A percentile compares a stretch with the other conserved stretches of the same genome.
phyloP scores from a whole-genome alignment of 2,888 invertebrate species.

The Caenorhabditis parvicauda region DNA sequence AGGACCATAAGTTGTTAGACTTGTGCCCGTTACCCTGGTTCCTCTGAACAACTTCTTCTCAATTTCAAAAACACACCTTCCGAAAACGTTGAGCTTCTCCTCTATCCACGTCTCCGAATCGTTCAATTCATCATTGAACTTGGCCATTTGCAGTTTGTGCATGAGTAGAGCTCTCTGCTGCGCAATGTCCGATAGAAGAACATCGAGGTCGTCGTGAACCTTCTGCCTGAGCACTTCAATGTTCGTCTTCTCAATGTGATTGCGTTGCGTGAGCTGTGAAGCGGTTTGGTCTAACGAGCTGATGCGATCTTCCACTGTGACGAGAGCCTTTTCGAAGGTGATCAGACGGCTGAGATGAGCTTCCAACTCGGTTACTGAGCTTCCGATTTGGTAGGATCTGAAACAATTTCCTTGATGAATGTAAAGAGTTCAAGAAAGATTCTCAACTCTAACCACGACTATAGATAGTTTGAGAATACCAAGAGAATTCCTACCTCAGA shows the following conservation, averaged over 20 bases:
- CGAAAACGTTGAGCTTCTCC: constrained; percentile 63
- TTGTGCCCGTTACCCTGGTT: too few species aligned
- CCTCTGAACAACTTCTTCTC: too few species aligned
- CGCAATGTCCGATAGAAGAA: constrained; percentile 71
- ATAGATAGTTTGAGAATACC: too few species aligned
- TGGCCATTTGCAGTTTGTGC: constrained; percentile 79
- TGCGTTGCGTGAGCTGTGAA: constrained; percentile 76
- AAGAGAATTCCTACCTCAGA: constrained; percentile 26
- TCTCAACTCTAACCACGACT: too few species aligned
- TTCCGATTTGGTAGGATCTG: constrained; percentile 40
- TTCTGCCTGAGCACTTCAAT: constrained; percentile 43
- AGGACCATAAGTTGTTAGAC: too few species aligned
- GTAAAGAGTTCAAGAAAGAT: too few species aligned
- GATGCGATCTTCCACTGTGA: constrained; percentile 62
- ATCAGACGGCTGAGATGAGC: constrained; percentile 87
- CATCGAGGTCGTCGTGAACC: constrained; percentile 45
- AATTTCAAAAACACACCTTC: too few species aligned
- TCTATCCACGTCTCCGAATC: constrained; percentile 66
- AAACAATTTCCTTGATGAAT: too few species aligned
- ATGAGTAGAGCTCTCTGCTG: constrained; percentile 74
- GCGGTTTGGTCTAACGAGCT: constrained; percentile 43
- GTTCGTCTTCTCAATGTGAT: constrained; percentile 73
- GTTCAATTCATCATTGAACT: constrained; percentile 85
- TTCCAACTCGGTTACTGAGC: constrained; percentile 70
- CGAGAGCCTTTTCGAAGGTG: constrained; percentile 85